Percentiles rank a stretch among this genome's conserved stretches.
Conservation (phyloP, 2,888 invertebrate species). For the Loripinus fragilis region DNA sequence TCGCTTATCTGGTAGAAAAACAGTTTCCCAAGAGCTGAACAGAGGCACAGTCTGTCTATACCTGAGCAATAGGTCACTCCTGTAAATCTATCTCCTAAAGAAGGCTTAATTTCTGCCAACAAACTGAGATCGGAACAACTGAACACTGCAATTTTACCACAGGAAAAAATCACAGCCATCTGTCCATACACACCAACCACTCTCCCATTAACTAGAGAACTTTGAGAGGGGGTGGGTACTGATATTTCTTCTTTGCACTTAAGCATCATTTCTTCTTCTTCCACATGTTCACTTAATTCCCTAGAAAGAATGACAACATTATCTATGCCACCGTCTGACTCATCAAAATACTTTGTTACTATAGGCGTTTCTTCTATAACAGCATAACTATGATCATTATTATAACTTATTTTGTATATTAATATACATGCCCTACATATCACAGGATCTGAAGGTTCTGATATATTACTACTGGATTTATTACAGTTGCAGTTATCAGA, state of each 20-base stretch:
- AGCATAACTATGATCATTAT: slow-evolving; percentile 83
- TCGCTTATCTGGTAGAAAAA: slow-evolving; percentile 86
- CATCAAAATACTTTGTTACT: slow-evolving; percentile 76
- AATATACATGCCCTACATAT: slow-evolving; percentile 83
- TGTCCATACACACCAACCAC: slow-evolving; percentile 80
- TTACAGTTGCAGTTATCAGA: slow-evolving; percentile 6
- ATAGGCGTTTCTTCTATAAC: slow-evolving; percentile 87
- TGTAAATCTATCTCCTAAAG: slow-evolving; percentile 86
- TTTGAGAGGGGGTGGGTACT: slow-evolving; percentile 42
- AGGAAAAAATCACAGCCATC: slow-evolving; percentile 90
- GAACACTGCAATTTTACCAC: slow-evolving; percentile 90
- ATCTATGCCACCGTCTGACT: slow-evolving; percentile 65
- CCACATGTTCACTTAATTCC: slow-evolving; percentile 72
- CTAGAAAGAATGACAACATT: slow-evolving; percentile 75
- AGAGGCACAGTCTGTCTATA: slow-evolving; percentile 93
- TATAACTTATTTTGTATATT: slow-evolving; percentile 86
- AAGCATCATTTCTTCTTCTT: slow-evolving; percentile 72
- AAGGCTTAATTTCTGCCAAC: slow-evolving; percentile 86
- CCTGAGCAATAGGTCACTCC: slow-evolving; percentile 93
- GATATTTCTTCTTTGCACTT: slow-evolving; percentile 45
- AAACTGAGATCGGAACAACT: slow-evolving; percentile 89
- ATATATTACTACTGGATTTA: slow-evolving; percentile 1
- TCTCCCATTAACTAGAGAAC: slow-evolving; percentile 11
- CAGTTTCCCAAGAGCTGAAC: slow-evolving; percentile 91
- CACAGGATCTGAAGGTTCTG: neutral